Conservation (phyloP, 2,797 vertebrate genomes). For the Enteromius radiatus region DNA sequence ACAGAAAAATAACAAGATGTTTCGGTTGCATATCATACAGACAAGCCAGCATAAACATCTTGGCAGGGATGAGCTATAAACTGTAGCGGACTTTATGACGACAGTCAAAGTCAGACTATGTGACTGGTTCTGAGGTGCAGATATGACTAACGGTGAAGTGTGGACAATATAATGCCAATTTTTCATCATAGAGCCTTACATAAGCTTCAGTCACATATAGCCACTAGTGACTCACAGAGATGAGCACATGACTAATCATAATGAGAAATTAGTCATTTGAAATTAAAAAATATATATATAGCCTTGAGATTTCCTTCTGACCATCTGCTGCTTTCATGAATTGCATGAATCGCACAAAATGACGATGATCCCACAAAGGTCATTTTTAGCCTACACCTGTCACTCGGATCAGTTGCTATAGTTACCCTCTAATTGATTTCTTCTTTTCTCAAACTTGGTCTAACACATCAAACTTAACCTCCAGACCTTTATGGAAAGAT, state of each 20-base stretch:
- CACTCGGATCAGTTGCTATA: slow-evolving; percentile 35
- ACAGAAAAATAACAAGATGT: background rate
- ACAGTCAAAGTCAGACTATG: background rate
- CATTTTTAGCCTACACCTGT: slow-evolving; percentile 27
- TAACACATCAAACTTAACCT: slow-evolving; percentile 12
- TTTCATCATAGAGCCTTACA: slow-evolving; percentile 2
- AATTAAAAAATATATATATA: background rate
- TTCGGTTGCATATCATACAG: background rate
- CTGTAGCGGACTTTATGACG: background rate
- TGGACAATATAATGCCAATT: slow-evolving; percentile 10
- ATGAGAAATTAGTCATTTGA: background rate
- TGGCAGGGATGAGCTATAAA: background rate
- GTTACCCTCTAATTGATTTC: slow-evolving; percentile 32
- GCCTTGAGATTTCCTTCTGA: background rate
- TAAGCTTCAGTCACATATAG: background rate
- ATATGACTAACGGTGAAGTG: slow-evolving; percentile 10
- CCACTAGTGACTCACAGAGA: slow-evolving; percentile 9
- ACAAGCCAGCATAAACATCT: background rate
- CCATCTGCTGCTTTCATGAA: slow-evolving; percentile 4
- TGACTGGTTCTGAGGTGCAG: background rate
- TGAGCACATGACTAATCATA: background rate
- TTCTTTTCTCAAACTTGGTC: slow-evolving; percentile 8
- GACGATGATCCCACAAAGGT: background rate
- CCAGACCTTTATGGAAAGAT: background rate
- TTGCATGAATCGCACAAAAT: background rate